Conservation (phyloP, 2,888 invertebrate genomes). For the Plebejus argus region DNA sequence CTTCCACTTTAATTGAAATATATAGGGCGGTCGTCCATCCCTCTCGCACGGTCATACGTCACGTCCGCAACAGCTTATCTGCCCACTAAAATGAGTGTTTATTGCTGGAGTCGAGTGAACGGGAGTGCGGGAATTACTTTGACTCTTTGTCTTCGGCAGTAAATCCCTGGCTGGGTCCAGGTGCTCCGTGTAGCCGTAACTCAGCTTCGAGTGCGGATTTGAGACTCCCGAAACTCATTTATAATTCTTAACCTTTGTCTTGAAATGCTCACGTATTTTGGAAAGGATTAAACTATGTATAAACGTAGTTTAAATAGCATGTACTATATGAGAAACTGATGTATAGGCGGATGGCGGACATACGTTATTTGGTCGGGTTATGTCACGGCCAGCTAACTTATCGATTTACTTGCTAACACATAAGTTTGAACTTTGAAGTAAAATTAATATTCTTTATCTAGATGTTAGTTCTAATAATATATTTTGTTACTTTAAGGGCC, state of each 20-base stretch:
- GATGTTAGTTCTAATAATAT: no score
- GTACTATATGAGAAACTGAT: no score
- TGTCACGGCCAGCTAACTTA: no score
- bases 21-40: conserved; percentile 56
- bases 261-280: not conserved
- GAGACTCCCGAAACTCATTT: conserved; percentile 39
- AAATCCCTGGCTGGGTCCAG: conserved; percentile 54
- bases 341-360: no score
- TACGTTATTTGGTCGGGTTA: no score
- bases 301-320: not conserved
- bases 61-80: conserved; percentile 62
- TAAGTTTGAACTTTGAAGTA: no score
- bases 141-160: conserved; percentile 55
- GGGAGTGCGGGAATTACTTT: conserved; percentile 49
- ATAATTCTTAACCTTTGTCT: conserved; percentile 35
- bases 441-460: no score
- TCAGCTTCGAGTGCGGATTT: conserved; percentile 49
- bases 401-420: no score
- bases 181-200: conserved; percentile 67
- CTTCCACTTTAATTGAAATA: conserved; percentile 53
- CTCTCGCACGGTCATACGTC: conserved; percentile 66
- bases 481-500: no score
- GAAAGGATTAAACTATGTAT: not conserved
- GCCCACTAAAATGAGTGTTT: conserved; percentile 75
- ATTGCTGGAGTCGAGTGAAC: conserved; percentile 62